These are phyloP conservation scores for Carollia perspicillata DNA, from an alignment of 2,113 vertebrate species.

Conservation along the genomic window DNA sequence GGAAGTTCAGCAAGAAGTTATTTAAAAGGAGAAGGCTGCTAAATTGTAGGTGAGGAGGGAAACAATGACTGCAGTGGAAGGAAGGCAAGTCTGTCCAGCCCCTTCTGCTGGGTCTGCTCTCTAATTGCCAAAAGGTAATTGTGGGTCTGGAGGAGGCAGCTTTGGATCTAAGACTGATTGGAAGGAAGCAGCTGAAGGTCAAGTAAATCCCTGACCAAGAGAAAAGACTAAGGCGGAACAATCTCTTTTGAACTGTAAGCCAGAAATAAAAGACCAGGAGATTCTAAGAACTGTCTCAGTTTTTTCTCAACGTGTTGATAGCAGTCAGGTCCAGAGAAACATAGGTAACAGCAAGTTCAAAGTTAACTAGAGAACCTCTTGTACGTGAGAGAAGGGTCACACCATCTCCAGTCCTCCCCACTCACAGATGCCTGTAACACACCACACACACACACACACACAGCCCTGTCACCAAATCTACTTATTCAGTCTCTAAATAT, in stretches of 20 bases:
- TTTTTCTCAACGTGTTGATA: not conserved
- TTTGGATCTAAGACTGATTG: not conserved
- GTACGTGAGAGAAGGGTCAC: not conserved
- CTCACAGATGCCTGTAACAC: not conserved
- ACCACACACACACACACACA: not conserved
- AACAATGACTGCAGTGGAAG: not conserved
- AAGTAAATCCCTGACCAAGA: not conserved
- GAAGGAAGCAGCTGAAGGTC: not conserved
- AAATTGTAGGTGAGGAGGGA: not conserved
- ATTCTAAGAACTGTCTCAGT: not conserved
- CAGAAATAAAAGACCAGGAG: not conserved
- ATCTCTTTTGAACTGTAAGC: not conserved
- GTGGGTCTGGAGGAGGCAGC: not conserved
- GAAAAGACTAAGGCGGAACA: not conserved
- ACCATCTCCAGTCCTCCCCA: not conserved
- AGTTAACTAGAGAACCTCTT: not conserved
- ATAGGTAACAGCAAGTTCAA: not conserved
- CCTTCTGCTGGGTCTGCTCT: not conserved
- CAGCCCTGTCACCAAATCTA: not conserved
- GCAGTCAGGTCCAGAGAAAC: not conserved
- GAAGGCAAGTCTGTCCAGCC: not conserved
- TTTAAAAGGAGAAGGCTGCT: not conserved
- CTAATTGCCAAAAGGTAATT: too few relatives aligned
- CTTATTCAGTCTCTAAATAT: not conserved
- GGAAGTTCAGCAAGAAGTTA: not conserved